Base-by-base conservation (phyloP, 2,888 invertebrate genomes). In the Morpho helenor region DNA sequence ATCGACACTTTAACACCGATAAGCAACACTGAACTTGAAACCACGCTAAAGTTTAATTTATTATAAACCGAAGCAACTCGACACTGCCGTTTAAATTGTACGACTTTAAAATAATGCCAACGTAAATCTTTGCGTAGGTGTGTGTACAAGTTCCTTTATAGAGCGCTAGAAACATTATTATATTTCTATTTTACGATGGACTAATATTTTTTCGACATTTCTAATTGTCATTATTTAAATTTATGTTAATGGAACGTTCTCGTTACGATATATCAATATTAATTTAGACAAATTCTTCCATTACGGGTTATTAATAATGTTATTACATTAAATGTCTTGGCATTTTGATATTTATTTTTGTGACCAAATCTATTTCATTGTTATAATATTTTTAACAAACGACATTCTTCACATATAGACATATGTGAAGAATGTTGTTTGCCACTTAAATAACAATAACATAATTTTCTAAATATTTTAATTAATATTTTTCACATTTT, bases 71-170 rank as follows among this genome's bases (percentile, higher is more conserved):
- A 49, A 52, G 54, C 51, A 46, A 56, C 56, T 58, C 61, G 59
- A 63, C 59, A 63, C 53, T 61, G 59, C 56, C 42, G 63, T 49
- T 61, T 63, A 63, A 63, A 61, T 59, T 56, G 56, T 61, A 58
- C 53, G 52, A 61, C 53, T 59, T 61, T 61, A 63, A 61, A 56
- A 59, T 59, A 59, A 59, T 58, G 61, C 56, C 61, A 52, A 58
- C 63, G 63, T 63, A 61, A 63, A 63, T 63, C 67, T 63, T 61
- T 59, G 65, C 65, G 66, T 66, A 56, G 66, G 66, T 53, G 66
- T 65, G 56, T 65, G 63, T 63, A 66, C 65, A 66, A 51, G 66
- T 62, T 59, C 61, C 62, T 66, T 62, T 66, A 59, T 64, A 54
- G 54, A 54, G 52, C 52, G 49, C 56, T 53, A 60, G 61, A 60